phyloP scores from a whole-genome alignment of 1,140 invertebrate genomes.

The Drosophila mayri region DNA sequence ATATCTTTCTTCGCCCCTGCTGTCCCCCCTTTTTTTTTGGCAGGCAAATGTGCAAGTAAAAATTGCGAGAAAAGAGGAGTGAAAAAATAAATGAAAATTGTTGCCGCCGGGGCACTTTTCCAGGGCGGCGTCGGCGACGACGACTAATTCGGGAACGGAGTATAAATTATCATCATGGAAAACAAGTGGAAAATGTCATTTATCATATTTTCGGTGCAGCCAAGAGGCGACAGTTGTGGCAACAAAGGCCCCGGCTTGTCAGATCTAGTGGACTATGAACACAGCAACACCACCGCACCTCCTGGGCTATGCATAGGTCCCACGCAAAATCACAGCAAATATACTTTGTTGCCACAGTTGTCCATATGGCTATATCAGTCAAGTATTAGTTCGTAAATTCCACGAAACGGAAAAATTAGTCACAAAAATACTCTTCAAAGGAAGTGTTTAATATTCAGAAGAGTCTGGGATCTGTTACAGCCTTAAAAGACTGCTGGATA shows the following conservation, averaged over 20 bases:
- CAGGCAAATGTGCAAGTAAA: conserved; percentile 76
- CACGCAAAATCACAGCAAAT: conserved; percentile 28
- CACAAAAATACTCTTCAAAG: not conserved
- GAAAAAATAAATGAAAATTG: conserved; percentile 74
- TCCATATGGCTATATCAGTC: conserved; percentile 16
- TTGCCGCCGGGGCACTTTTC: conserved; percentile 63
- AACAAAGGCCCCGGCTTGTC: conserved; percentile 40
- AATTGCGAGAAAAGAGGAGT: conserved; percentile 42
- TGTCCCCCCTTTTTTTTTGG: conserved; percentile 53
- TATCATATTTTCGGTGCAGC: conserved; percentile 78
- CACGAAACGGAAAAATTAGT: not conserved
- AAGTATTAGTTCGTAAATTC: conserved; percentile 2
- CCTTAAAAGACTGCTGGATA: not conserved
- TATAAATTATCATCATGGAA: conserved; percentile 84
- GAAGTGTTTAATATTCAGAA: too few species aligned
- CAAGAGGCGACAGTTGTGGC: conserved; percentile 40
- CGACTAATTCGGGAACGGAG: conserved; percentile 75
- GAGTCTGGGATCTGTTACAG: too few species aligned
- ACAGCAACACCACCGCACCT: conserved; percentile 3
- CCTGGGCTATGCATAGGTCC: too few species aligned
- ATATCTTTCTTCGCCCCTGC: conserved; percentile 28
- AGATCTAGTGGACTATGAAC: conserved; percentile 27
- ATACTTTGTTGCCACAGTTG: conserved; percentile 7
- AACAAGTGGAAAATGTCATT: conserved; percentile 83
- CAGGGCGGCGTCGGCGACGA: conserved; percentile 8